phyloP scores from a whole-genome alignment of 2,888 invertebrate genomes.

The Nymphalis urticae region DNA sequence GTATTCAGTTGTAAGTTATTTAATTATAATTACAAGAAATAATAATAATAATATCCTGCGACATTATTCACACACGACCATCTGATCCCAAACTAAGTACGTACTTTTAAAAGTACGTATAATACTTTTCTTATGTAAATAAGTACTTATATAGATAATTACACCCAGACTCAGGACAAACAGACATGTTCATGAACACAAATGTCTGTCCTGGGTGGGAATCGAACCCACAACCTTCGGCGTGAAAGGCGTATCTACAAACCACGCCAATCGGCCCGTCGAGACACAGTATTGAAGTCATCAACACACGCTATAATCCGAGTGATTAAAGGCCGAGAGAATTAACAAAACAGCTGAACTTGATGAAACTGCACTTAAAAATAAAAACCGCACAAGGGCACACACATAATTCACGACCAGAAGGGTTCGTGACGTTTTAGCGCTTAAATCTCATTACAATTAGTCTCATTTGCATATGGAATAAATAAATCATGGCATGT shows the following conservation, averaged over 20 bases:
- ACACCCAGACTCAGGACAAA: too few relatives aligned
- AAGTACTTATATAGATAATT: too few relatives aligned
- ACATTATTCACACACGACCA: too few relatives aligned
- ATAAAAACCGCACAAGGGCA: constrained; percentile 12
- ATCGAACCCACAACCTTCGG: too few relatives aligned
- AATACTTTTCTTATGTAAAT: too few relatives aligned
- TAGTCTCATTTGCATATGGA: constrained; percentile 74
- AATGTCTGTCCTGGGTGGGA: too few relatives aligned
- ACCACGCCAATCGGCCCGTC: too few relatives aligned
- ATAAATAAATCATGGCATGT: constrained; percentile 68
- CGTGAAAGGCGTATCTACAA: too few relatives aligned
- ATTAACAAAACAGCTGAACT: not conserved
- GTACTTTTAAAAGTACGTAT: too few relatives aligned
- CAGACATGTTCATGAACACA: too few relatives aligned
- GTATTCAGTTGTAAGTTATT: not conserved
- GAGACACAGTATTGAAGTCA: not conserved
- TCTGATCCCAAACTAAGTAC: too few relatives aligned
- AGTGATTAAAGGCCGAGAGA: not conserved
- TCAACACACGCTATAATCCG: not conserved
- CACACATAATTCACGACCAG: constrained; percentile 42
- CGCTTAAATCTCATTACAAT: constrained; percentile 74
- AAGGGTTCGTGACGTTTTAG: constrained; percentile 45
- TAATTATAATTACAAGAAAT: not conserved
- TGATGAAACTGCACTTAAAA: not conserved
- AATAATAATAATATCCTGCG: too few relatives aligned